These are phyloP conservation scores for Enoplosus armatus DNA, from an alignment of 2,797 vertebrate species.

Conservation along the genomic window DNA sequence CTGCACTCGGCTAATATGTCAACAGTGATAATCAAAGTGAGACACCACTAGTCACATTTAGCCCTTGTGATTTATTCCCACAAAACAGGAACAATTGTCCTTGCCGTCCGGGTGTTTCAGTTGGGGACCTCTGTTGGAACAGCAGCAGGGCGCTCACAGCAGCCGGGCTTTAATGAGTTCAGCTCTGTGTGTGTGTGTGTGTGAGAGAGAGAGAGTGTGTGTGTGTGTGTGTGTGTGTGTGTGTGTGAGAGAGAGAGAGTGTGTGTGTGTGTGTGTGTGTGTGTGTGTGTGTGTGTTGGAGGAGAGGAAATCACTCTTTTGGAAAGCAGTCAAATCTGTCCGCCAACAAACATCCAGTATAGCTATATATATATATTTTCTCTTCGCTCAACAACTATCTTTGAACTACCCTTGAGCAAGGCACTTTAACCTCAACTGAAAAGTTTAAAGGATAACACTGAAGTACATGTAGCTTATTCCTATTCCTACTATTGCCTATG, in stretches of 20 bases:
- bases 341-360: background rate
- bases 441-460: background rate
- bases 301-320: constrained; percentile 41
- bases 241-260: constrained; percentile 18
- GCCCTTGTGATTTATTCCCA: constrained; percentile 75
- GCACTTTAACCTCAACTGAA: constrained; percentile 13
- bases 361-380: background rate
- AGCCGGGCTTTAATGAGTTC: constrained; percentile 64
- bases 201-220: no score
- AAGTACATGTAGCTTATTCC: background rate
- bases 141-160: constrained; percentile 44
- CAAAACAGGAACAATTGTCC: constrained; percentile 75
- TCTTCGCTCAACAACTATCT: background rate
- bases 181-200: constrained; percentile 25
- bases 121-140: constrained; percentile 62
- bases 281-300: background rate
- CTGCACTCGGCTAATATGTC: constrained; percentile 60
- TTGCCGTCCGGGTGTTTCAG: constrained; percentile 64
- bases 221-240: constrained; percentile 11
- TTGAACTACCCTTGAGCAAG: constrained; percentile 22
- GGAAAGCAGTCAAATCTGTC: constrained; percentile 39
- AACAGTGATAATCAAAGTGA: constrained; percentile 73
- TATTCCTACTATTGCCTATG: background rate
- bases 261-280: constrained; percentile 32
- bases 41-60: constrained; percentile 65